Evolutionary conservation across 2,113 vertebrate genomes (phyloP).

Genomic region (Leucopsar rothschildi): DNA sequence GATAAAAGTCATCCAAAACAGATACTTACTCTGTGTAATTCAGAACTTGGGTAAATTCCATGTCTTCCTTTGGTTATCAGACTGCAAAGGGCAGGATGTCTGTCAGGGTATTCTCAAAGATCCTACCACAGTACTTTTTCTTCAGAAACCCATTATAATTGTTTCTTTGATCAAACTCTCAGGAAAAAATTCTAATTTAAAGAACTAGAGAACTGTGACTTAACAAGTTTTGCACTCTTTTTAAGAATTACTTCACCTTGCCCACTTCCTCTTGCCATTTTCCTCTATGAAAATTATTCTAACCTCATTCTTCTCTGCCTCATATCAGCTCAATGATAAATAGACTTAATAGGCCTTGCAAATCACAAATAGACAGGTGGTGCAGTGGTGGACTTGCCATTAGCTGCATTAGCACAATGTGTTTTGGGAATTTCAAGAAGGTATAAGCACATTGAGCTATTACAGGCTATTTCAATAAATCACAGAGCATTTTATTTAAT

Average conservation of each 20-base stretch:
- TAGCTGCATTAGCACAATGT: constrained; percentile 5
- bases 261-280: neutral
- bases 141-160: neutral
- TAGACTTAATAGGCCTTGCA: neutral
- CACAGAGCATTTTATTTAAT: neutral
- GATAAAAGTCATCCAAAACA: neutral
- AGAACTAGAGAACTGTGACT: neutral
- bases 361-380: neutral
- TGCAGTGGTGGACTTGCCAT: neutral
- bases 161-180: neutral
- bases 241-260: neutral
- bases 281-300: neutral
- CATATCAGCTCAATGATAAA: constrained; percentile 5
- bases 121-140: neutral
- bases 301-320: neutral
- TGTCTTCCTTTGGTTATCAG: neutral
- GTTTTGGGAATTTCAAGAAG: neutral
- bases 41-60: neutral
- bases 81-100: neutral
- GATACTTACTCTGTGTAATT: neutral
- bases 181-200: neutral
- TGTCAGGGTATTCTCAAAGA: neutral
- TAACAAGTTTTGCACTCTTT: neutral
- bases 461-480: constrained; percentile 2
- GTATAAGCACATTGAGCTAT: neutral